Percentiles rank a stretch among this genome's conserved stretches.
phyloP scores from a whole-genome alignment of 2,888 invertebrate species.

The Polylopha cassiicola region DNA sequence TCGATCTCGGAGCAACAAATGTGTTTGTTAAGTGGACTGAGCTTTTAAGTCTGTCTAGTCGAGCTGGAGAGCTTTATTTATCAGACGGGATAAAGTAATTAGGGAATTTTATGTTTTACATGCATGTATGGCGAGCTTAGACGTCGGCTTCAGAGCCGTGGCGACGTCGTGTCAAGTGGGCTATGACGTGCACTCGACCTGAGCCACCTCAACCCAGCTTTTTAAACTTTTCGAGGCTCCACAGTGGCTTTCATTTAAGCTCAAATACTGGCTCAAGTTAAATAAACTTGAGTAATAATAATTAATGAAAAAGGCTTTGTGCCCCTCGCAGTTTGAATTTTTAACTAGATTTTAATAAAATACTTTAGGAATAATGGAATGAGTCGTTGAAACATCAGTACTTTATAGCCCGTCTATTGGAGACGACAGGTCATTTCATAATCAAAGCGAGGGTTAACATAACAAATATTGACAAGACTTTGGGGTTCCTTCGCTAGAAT shows the following conservation, averaged over 20 bases:
- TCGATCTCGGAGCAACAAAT: constrained; percentile 28
- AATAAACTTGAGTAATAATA: too few relatives aligned
- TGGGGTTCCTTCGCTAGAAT: too few relatives aligned
- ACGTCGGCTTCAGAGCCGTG: constrained; percentile 30
- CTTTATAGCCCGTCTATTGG: too few relatives aligned
- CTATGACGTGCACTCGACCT: constrained; percentile 63
- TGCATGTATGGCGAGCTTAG: constrained; percentile 16
- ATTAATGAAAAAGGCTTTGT: too few relatives aligned
- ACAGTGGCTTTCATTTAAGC: constrained; percentile 61
- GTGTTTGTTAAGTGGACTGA: constrained; percentile 1
- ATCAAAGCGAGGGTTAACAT: too few relatives aligned
- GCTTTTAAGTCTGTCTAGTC: constrained; percentile 5
- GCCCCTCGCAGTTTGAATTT: too few relatives aligned
- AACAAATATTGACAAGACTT: too few relatives aligned
- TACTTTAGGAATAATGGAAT: too few relatives aligned
- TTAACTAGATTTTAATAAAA: too few relatives aligned
- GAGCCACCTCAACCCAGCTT: constrained; percentile 53
- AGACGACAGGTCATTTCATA: too few relatives aligned
- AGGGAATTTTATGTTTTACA: constrained; percentile 11
- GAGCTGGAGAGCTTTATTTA: constrained; percentile 9
- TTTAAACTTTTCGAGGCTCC: constrained; percentile 61
- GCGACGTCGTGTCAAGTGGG: constrained; percentile 58
- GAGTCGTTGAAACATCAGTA: too few relatives aligned
- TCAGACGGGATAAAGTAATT: constrained; percentile 9
- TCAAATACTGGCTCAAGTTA: constrained; percentile 9